These are phyloP conservation scores for Taeniopygia guttata DNA, from an alignment of 2,797 vertebrate species.

Conservation along the genomic window DNA sequence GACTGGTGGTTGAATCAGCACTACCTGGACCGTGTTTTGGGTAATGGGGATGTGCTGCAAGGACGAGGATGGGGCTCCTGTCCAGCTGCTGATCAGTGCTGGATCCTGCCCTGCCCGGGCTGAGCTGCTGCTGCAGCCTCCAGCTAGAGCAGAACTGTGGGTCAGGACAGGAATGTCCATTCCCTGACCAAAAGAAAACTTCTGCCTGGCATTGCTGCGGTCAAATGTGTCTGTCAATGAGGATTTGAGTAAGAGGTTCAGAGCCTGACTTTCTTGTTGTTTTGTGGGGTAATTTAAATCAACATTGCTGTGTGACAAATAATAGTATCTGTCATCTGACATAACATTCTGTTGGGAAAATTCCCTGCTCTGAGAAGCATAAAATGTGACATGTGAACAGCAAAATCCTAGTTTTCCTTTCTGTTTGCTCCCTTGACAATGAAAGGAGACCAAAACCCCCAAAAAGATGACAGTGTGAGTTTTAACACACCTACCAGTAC, in stretches of 20 bases:
- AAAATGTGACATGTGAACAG: not conserved
- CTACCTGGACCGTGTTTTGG: not conserved
- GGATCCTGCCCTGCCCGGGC: not conserved
- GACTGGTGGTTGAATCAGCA: not conserved
- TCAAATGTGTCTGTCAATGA: not conserved
- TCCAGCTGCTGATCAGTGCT: not conserved
- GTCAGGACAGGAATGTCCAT: not conserved
- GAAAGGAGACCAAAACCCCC: not conserved
- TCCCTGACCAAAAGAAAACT: not conserved
- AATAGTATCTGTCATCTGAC: conserved; percentile 21
- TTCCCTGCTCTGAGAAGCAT: not conserved
- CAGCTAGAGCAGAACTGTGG: not conserved
- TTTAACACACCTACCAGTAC: not conserved
- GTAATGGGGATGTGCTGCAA: rapidly evolving
- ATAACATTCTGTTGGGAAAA: not conserved
- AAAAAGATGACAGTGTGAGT: not conserved
- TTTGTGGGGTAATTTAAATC: conserved; percentile 19
- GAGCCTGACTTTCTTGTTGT: conserved; percentile 9
- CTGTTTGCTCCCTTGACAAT: not conserved
- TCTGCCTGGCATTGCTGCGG: not conserved
- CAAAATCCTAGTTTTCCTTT: not conserved
- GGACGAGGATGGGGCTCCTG: not conserved
- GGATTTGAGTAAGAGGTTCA: not conserved
- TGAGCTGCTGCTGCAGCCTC: not conserved
- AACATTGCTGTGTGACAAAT: not conserved